phyloP scores from a whole-genome alignment of 1,140 invertebrate species.

The Lucilia cuprina region DNA sequence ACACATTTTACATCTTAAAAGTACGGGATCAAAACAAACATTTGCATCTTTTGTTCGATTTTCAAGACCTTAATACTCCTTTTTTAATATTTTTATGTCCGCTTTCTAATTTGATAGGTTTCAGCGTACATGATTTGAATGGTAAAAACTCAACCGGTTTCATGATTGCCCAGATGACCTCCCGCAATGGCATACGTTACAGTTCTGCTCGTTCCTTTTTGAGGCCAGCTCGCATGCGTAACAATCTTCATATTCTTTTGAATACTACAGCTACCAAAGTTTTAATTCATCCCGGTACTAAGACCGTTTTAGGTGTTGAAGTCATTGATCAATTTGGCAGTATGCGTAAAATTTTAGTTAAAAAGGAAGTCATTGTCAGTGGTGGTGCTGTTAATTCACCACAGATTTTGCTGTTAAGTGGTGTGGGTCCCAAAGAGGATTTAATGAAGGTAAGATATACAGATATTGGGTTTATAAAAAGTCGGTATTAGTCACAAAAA shows the following conservation, averaged over 20 bases:
- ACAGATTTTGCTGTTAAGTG: constrained; percentile 83
- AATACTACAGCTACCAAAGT: constrained; percentile 78
- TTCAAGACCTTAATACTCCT: too few relatives aligned
- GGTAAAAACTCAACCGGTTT: constrained; percentile 82
- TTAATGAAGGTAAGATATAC: constrained; percentile 63
- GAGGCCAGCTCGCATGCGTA: constrained; percentile 74
- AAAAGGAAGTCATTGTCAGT: constrained; percentile 79
- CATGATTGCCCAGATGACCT: constrained; percentile 85
- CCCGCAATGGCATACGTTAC: constrained; percentile 84
- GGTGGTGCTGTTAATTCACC: constrained; percentile 80
- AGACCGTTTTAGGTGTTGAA: constrained; percentile 67
- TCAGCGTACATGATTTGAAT: constrained; percentile 83
- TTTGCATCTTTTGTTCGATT: too few relatives aligned
- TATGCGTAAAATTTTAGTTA: constrained; percentile 72
- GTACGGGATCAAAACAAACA: too few relatives aligned
- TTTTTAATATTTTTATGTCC: constrained; percentile 15
- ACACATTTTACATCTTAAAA: too few relatives aligned
- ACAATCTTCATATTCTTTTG: constrained; percentile 79
- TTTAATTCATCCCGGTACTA: constrained; percentile 69
- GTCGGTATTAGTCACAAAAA: too few relatives aligned
- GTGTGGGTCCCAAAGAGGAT: constrained; percentile 80
- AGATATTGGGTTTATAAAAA: too few relatives aligned
- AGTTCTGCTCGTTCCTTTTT: constrained; percentile 84
- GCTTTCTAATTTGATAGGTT: constrained; percentile 67
- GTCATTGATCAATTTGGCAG: constrained; percentile 66